These are phyloP conservation scores for Pampus argenteus DNA, from an alignment of 2,797 vertebrate genomes.

Conservation along the genomic window DNA sequence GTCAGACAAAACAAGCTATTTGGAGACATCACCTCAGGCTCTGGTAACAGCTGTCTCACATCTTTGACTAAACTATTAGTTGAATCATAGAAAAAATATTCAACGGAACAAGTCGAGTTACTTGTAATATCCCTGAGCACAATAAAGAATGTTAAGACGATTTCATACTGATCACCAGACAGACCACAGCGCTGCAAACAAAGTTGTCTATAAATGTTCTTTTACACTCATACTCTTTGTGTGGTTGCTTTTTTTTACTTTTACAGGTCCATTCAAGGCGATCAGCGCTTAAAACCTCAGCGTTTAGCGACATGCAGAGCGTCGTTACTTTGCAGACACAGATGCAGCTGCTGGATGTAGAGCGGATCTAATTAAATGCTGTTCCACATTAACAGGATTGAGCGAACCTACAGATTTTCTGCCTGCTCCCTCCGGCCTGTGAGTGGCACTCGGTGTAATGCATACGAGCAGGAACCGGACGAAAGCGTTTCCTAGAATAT, in stretches of 20 bases:
- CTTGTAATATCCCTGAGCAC: background rate
- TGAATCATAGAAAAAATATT: background rate
- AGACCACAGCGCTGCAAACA: slow-evolving; percentile 7
- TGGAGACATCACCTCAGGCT: background rate
- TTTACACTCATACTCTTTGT: slow-evolving; percentile 24
- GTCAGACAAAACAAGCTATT: background rate
- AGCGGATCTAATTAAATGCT: slow-evolving; percentile 86
- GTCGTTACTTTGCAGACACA: slow-evolving; percentile 49
- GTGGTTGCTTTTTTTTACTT: slow-evolving; percentile 13
- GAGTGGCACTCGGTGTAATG: slow-evolving; percentile 83
- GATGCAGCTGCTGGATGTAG: slow-evolving; percentile 59
- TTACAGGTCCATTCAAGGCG: slow-evolving; percentile 37
- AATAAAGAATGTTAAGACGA: background rate
- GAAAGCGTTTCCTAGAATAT: slow-evolving; percentile 70
- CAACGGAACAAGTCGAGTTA: background rate
- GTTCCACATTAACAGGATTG: slow-evolving; percentile 88
- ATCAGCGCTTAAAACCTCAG: slow-evolving; percentile 25
- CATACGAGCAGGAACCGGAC: slow-evolving; percentile 74
- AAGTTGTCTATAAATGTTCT: slow-evolving; percentile 12
- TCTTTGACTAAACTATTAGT: background rate
- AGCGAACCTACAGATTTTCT: slow-evolving; percentile 73
- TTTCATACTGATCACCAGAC: background rate
- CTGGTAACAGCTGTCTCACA: background rate
- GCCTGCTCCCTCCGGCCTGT: slow-evolving; percentile 65
- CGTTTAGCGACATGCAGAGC: slow-evolving; percentile 44